Evolutionary conservation across 2,888 invertebrate genomes (phyloP), one percentile per base, ranked within the genome.

Genomic region (Herminia tarsipennalis): DNA sequence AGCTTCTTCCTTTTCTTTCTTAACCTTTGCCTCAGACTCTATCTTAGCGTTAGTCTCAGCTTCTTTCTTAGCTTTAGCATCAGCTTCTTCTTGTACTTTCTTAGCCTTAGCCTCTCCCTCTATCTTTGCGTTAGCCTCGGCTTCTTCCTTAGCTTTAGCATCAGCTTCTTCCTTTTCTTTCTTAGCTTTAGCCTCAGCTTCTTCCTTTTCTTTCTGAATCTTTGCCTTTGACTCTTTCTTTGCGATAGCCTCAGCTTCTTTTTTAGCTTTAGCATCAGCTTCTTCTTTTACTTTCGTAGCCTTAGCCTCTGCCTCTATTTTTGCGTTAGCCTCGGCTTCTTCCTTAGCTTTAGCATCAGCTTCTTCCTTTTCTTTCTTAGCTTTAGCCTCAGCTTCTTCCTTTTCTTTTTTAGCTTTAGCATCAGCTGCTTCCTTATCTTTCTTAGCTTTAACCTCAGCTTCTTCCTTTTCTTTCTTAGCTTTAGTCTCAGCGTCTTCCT

Each of bases 221-320:
- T 35, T 27, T 6, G 18, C 41, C 10, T 35, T 17, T 2, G 18
- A 14, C 10, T 33, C 38, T 40, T 61, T 41, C 5, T 38, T 39
- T 1, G 2, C 45, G 34, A 51, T 44, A 17, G 56, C 52, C 5
- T 18, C 5, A 14, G 38, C 5, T 6, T 30, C 20, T 9, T 27
- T 14, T 5, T 22, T 8, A 12, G 8, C 14, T 6, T 22, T 6
- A 12, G 17, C 16, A 17, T 44, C 35, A 1, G 13, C 21, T 10
- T 43, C 44, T 17, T 29, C 24, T 21, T 52, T 41, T 25, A 42
- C 22, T 32, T 49, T 44, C 40, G 47, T 34, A 5, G 5, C 32
- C 24, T 18, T 22, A 30, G 28, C 4, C 9, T 28, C 13, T 10
- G 3, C 5, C 16, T 20, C 12, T 20, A 34, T 16, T 1, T 28